Conservation (phyloP, 2,888 invertebrate genomes). For the Clistopyga incitator region DNA sequence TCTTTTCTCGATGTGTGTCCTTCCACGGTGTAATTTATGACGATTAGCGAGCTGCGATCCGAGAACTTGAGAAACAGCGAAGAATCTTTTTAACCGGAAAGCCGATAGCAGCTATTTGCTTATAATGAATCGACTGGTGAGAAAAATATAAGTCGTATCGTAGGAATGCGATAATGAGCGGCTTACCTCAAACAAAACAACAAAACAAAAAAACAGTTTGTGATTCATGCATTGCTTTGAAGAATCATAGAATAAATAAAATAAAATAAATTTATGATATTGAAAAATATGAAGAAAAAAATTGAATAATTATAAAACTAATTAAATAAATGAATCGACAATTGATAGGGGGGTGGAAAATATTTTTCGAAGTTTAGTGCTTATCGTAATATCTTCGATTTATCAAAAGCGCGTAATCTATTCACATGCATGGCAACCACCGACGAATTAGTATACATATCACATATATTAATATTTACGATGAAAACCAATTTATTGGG, state of each 20-base stretch:
- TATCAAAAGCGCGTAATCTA: constrained; percentile 49
- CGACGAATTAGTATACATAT: constrained; percentile 9
- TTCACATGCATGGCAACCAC: background rate
- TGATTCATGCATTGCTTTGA: constrained; percentile 42
- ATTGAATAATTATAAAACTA: background rate
- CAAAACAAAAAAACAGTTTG: constrained; percentile 13
- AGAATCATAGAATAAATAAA: constrained; percentile 34
- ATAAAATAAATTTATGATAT: background rate
- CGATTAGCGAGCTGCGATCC: constrained; percentile 7
- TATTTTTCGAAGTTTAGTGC: constrained; percentile 25
- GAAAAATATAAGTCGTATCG: constrained; percentile 42
- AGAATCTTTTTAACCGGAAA: constrained; percentile 19
- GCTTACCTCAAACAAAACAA: constrained; percentile 27
- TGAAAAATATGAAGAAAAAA: background rate
- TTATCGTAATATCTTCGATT: constrained; percentile 42
- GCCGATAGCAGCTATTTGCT: constrained; percentile 13
- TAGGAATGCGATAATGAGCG: constrained; percentile 60
- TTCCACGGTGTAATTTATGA: constrained; percentile 36
- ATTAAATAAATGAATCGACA: background rate
- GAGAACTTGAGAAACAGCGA: constrained; percentile 10
- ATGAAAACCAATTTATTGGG: constrained; percentile 25
- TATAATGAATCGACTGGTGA: constrained; percentile 17
- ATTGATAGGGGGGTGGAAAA: background rate
- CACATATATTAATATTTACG: background rate
- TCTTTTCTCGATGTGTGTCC: background rate